phyloP scores from a whole-genome alignment of 2,113 vertebrate genomes.

The Entomyzon cyanotis region DNA sequence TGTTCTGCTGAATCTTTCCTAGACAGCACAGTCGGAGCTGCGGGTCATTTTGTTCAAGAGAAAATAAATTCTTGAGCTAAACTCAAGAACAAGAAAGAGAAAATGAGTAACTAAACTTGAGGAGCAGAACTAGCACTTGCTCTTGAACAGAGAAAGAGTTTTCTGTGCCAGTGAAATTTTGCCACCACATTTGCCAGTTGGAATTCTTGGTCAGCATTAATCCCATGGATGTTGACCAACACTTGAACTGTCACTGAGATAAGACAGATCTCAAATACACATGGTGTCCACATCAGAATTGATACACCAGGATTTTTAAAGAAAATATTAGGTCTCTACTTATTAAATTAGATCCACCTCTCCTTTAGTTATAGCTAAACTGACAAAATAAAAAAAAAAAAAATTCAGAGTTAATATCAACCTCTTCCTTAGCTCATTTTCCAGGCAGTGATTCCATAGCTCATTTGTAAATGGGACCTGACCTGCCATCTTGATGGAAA shows the following conservation, averaged over 20 bases:
- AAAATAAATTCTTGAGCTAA: background rate
- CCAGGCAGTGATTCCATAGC: background rate
- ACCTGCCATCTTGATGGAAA: background rate
- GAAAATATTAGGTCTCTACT: background rate
- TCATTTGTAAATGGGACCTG: background rate
- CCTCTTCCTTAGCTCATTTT: background rate
- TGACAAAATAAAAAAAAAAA: background rate
- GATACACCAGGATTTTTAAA: background rate
- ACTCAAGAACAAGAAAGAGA: background rate
- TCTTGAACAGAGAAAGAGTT: background rate
- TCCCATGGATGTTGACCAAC: background rate
- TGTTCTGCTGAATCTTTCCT: background rate
- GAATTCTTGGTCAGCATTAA: background rate
- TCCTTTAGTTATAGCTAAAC: background rate
- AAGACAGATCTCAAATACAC: background rate
- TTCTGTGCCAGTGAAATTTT: background rate
- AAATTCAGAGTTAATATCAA: background rate
- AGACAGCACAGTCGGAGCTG: background rate
- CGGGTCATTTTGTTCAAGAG: background rate
- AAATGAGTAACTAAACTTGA: background rate
- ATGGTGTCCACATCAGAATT: background rate
- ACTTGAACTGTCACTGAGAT: background rate
- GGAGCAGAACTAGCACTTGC: background rate
- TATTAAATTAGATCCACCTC: rapidly evolving
- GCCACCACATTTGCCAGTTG: background rate